phyloP scores from a whole-genome alignment of 64 coral and sea anemone species.

The Hydrozoanthus tunicans region DNA sequence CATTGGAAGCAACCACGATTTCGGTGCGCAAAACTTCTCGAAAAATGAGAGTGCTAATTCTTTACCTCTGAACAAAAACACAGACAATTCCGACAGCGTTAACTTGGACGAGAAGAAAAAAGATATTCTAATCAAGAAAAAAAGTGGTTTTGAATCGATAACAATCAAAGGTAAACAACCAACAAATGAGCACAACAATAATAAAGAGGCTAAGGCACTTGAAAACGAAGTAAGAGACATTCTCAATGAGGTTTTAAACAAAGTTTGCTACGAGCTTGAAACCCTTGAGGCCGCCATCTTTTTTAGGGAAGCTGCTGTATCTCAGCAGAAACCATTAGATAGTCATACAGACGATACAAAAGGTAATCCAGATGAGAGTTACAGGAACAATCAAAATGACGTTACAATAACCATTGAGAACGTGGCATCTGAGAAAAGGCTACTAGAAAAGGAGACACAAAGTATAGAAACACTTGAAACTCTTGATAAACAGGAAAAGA shows the following conservation, averaged over 20 bases:
- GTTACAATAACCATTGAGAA: background rate
- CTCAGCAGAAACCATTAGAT: background rate
- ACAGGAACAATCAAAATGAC: background rate
- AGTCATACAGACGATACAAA: background rate
- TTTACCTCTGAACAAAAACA: background rate
- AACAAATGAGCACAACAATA: background rate
- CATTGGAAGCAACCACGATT: slow-evolving; percentile 27
- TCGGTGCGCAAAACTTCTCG: background rate
- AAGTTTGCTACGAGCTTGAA: slow-evolving; percentile 1
- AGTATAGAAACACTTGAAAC: slow-evolving; percentile 40
- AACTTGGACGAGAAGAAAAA: background rate
- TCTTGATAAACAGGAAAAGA: slow-evolving; percentile 25
- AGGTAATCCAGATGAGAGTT: background rate
- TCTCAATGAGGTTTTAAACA: slow-evolving; percentile 15
- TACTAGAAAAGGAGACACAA: slow-evolving; percentile 42
- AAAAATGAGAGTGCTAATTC: background rate
- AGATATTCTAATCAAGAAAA: background rate
- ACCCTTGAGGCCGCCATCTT: background rate
- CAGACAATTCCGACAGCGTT: background rate
- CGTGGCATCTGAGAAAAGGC: background rate
- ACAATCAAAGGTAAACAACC: background rate
- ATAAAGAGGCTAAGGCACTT: background rate
- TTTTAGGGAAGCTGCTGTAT: background rate
- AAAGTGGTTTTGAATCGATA: background rate
- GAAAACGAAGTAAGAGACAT: background rate